Conservation (phyloP, 2,888 invertebrate species). For the Ochlodes sylvanus region DNA sequence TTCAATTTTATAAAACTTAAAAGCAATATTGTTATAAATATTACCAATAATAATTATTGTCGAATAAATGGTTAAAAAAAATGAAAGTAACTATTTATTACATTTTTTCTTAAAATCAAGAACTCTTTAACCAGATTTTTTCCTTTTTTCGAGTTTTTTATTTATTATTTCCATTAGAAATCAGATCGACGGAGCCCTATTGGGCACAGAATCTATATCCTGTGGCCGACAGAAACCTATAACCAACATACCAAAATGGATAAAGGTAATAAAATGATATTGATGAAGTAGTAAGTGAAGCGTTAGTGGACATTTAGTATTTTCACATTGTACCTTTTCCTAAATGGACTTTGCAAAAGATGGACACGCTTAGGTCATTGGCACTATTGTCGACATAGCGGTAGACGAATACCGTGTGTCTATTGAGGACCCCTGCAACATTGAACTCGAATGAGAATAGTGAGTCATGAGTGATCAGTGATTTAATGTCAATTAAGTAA, state of each 20-base stretch:
- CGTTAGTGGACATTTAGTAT: constrained; percentile 53
- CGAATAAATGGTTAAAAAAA: too few species aligned
- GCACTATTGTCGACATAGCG: constrained; percentile 81
- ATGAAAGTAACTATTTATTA: too few species aligned
- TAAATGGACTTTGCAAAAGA: constrained; percentile 85
- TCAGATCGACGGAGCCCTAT: too few species aligned
- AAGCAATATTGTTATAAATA: too few species aligned
- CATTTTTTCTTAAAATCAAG: too few species aligned
- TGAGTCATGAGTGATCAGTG: constrained; percentile 19
- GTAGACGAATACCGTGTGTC: constrained; percentile 81
- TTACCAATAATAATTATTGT: too few species aligned
- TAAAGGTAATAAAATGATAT: constrained; percentile 1
- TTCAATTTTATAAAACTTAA: too few species aligned
- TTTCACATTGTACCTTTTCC: constrained; percentile 76
- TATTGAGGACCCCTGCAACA: constrained; percentile 82
- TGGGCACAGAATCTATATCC: too few species aligned
- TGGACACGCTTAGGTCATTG: constrained; percentile 80
- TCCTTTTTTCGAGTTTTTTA: too few species aligned
- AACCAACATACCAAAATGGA: constrained; percentile 1
- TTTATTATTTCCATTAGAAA: too few species aligned
- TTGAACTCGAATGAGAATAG: constrained; percentile 51
- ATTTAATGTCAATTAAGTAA: neutral
- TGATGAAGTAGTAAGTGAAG: constrained; percentile 12
- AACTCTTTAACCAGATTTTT: too few species aligned
- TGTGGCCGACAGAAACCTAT: too few species aligned